These are phyloP conservation scores for Cardiocondyla obscurior DNA, from an alignment of 1,140 invertebrate species.

Conservation along the genomic window DNA sequence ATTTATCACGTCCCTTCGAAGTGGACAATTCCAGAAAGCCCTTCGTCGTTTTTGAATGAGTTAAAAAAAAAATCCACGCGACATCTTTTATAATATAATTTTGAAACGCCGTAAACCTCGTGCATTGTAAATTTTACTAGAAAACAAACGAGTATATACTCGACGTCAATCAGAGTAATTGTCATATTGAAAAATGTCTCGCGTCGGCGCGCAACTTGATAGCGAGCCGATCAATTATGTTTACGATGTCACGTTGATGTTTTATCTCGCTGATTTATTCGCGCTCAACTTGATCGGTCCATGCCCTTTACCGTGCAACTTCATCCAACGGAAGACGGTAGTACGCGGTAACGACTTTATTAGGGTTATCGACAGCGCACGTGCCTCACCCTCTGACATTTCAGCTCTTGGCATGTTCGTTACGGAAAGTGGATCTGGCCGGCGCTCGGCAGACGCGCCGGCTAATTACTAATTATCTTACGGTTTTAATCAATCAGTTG, in stretches of 20 bases:
- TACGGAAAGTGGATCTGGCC: constrained; percentile 36
- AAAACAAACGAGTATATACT: not conserved
- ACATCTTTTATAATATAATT: too few relatives aligned
- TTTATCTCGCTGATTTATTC: not conserved
- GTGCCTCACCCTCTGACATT: constrained; percentile 71
- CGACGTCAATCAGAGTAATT: not conserved
- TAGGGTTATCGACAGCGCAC: constrained; percentile 64
- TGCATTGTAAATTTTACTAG: not conserved
- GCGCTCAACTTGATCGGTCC: not conserved
- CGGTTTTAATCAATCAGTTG: constrained; percentile 66
- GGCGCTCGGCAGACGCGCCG: constrained; percentile 16
- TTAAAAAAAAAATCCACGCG: too few relatives aligned
- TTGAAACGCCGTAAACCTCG: too few relatives aligned
- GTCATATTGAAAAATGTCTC: not conserved
- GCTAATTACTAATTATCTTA: constrained; percentile 68
- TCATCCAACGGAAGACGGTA: constrained; percentile 35
- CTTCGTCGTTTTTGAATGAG: too few relatives aligned
- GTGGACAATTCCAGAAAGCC: too few relatives aligned
- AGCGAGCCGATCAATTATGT: not conserved
- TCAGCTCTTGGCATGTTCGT: constrained; percentile 63
- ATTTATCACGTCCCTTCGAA: too few relatives aligned
- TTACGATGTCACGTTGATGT: not conserved
- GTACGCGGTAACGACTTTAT: constrained; percentile 69
- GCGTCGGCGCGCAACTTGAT: not conserved
- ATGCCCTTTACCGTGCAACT: constrained; percentile 1